phyloP scores from a whole-genome alignment of 2,797 vertebrate species.

The Esox lucius region DNA sequence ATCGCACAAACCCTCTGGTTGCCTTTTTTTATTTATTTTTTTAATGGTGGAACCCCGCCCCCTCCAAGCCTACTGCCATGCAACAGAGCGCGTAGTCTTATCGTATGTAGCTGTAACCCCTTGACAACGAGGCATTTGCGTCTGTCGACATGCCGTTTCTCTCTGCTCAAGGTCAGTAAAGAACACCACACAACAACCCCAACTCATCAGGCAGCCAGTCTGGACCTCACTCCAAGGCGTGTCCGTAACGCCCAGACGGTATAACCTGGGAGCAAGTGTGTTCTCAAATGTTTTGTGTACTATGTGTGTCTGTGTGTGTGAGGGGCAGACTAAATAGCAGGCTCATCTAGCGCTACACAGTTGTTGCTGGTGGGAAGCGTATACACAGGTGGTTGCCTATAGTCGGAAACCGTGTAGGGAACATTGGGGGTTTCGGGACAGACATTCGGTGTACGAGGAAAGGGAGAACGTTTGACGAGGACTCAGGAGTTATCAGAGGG shows the following conservation, averaged over 20 bases:
- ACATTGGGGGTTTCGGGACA: background rate
- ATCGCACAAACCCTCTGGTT: background rate
- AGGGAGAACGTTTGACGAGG: background rate
- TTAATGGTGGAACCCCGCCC: background rate
- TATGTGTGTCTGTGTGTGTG: background rate
- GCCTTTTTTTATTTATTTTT: background rate
- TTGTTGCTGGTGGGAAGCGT: background rate
- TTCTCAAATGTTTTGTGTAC: background rate
- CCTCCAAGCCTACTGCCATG: background rate
- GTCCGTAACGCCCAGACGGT: background rate
- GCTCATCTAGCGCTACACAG: background rate
- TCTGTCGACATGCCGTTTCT: background rate
- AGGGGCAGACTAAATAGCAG: background rate
- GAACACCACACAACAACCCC: background rate
- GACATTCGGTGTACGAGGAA: background rate
- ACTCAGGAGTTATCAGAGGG: slow-evolving; percentile 86
- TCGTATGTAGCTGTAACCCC: background rate
- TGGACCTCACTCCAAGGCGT: background rate
- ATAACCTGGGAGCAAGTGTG: slow-evolving; percentile 8
- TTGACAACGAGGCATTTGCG: background rate
- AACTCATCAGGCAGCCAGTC: background rate
- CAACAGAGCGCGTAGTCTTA: background rate
- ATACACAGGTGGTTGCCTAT: background rate
- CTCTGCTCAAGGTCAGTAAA: background rate
- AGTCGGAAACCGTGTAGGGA: background rate